Evolutionary conservation across 2,888 invertebrate genomes (phyloP).

Genomic region (Rotaria macrura): DNA sequence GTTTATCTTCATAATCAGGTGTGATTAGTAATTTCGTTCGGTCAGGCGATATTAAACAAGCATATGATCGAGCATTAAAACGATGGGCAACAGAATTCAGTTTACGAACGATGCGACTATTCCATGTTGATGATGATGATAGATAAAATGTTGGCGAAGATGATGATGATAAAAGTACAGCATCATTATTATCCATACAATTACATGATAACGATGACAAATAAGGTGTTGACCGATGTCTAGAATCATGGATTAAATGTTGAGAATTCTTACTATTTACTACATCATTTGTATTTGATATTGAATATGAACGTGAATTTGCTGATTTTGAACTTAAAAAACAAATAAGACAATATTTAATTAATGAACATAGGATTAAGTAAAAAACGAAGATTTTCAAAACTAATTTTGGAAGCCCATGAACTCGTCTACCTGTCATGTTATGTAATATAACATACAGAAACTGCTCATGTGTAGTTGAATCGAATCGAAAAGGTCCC

Average conservation of each 20-base stretch:
- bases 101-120: conserved; percentile 4
- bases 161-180: background rate
- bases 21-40: conserved; percentile 3
- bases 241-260: too few species aligned
- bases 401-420: too few species aligned
- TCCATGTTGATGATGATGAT: background rate
- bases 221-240: background rate
- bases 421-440: too few species aligned
- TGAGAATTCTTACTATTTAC: background rate
- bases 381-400: too few species aligned
- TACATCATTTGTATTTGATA: background rate
- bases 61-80: conserved; percentile 20
- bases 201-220: background rate
- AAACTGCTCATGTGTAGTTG: too few species aligned
- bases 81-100: background rate
- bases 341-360: background rate
- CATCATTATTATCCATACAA: background rate
- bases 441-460: too few species aligned
- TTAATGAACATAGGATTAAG: too few species aligned
- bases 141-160: background rate
- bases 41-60: conserved; percentile 24
- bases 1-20: conserved; percentile 25
- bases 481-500: too few species aligned
- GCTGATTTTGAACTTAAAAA: background rate
- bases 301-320: conserved; percentile 10